These are phyloP conservation scores for Melanostigma gelatinosum DNA, from an alignment of 2,113 vertebrate species.

Conservation along the genomic window DNA sequence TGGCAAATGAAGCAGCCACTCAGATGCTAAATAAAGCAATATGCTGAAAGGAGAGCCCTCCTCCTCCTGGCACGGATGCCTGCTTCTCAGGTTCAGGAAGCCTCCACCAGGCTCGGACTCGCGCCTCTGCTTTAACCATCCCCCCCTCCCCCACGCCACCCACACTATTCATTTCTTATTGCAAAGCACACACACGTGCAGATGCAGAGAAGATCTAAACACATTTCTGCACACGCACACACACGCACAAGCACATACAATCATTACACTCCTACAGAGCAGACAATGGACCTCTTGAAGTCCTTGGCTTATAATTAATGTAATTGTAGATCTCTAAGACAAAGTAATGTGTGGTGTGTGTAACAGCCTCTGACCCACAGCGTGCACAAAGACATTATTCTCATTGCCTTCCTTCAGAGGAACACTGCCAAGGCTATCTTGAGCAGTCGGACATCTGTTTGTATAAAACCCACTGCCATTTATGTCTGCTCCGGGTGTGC, in stretches of 20 bases:
- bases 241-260: background rate
- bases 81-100: constrained; percentile 68
- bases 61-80: constrained; percentile 28
- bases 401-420: constrained; percentile 47
- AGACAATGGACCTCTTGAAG: constrained; percentile 70
- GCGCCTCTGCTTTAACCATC: constrained; percentile 29
- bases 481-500: constrained; percentile 37
- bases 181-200: constrained; percentile 9
- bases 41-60: constrained; percentile 72
- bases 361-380: constrained; percentile 44
- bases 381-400: constrained; percentile 59
- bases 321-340: constrained; percentile 76
- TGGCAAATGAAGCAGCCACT: constrained; percentile 62
- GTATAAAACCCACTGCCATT: constrained; percentile 41
- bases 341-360: constrained; percentile 65
- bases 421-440: constrained; percentile 48
- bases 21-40: constrained; percentile 77
- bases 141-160: constrained; percentile 19
- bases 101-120: constrained; percentile 48
- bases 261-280: constrained; percentile 24
- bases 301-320: constrained; percentile 68
- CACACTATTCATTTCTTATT: constrained; percentile 29
- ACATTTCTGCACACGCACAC: constrained; percentile 1
- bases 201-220: background rate
- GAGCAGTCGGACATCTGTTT: constrained; percentile 68